These are phyloP conservation scores for Xenops minutus DNA, from an alignment of 2,797 vertebrate species.

Conservation along the genomic window DNA sequence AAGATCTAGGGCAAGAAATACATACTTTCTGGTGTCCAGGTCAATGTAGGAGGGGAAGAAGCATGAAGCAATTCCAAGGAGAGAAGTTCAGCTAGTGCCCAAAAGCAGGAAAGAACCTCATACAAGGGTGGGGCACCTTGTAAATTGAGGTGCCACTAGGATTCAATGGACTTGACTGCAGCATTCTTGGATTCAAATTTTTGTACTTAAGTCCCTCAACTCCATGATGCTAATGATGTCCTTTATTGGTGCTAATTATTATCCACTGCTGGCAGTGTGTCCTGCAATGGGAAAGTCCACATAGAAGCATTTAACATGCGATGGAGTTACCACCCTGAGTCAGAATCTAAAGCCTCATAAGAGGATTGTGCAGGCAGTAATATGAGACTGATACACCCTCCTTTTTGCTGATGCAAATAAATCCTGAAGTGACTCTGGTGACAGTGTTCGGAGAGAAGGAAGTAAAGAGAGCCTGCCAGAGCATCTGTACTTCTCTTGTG, in stretches of 20 bases:
- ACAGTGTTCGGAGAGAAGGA: neutral
- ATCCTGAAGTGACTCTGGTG: conserved; percentile 26
- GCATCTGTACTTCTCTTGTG: conserved; percentile 36
- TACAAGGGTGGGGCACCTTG: neutral
- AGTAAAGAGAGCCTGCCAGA: conserved; percentile 13
- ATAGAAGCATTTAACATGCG: neutral
- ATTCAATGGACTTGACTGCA: neutral
- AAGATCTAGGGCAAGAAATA: neutral
- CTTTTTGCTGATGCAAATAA: neutral
- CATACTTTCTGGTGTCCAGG: neutral
- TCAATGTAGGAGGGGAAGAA: neutral
- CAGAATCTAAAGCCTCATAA: neutral
- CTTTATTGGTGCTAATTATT: neutral
- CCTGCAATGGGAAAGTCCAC: neutral
- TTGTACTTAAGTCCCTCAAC: neutral
- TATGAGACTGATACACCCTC: neutral
- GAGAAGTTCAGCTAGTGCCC: neutral
- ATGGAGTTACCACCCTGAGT: neutral
- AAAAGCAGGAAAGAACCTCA: neutral
- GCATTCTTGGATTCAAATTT: neutral
- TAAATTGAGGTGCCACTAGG: neutral
- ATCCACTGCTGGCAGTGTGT: neutral
- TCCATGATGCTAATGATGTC: neutral
- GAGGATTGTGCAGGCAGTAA: neutral
- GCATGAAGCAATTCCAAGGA: neutral